Evolutionary conservation across 2,888 invertebrate genomes (phyloP).

Genomic region (Odontocerum albicorne): DNA sequence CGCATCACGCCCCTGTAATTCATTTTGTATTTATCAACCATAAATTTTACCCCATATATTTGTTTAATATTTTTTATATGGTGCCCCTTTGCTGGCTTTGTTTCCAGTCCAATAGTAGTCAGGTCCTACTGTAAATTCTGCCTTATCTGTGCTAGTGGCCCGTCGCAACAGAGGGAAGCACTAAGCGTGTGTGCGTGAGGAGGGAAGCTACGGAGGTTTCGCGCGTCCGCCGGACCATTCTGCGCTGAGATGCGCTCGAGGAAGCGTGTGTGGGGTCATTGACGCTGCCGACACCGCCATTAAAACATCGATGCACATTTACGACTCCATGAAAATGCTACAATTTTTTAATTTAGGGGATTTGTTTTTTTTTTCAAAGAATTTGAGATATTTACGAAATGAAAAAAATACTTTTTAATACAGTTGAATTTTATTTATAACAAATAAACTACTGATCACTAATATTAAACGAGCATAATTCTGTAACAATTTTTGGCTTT

Average conservation of each 20-base stretch:
- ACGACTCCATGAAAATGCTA: too few relatives aligned
- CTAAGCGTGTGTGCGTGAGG: slow-evolving; percentile 23
- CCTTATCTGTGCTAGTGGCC: slow-evolving; percentile 11
- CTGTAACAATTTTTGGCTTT: too few relatives aligned
- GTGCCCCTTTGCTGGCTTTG: slow-evolving; percentile 6
- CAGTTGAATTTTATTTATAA: too few relatives aligned
- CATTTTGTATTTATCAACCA: too few relatives aligned
- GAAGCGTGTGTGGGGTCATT: background rate
- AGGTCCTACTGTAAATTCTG: slow-evolving; percentile 23
- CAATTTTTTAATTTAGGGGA: too few relatives aligned
- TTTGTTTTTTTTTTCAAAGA: too few relatives aligned
- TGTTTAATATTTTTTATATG: background rate
- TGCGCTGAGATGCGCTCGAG: slow-evolving; percentile 24
- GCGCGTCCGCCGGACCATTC: slow-evolving; percentile 19
- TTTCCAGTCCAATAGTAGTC: background rate
- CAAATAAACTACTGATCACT: too few relatives aligned
- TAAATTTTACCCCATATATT: background rate
- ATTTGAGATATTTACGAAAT: too few relatives aligned
- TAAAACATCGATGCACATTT: slow-evolving; percentile 5
- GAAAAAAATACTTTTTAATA: too few relatives aligned
- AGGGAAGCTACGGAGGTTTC: slow-evolving; percentile 28
- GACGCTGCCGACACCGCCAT: background rate
- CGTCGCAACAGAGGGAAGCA: slow-evolving; percentile 2
- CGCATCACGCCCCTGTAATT: background rate
- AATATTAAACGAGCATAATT: too few relatives aligned